Percentiles rank a stretch among this genome's conserved stretches.
Conservation (phyloP, 2,113 vertebrate species). For the Trichechus manatus region DNA sequence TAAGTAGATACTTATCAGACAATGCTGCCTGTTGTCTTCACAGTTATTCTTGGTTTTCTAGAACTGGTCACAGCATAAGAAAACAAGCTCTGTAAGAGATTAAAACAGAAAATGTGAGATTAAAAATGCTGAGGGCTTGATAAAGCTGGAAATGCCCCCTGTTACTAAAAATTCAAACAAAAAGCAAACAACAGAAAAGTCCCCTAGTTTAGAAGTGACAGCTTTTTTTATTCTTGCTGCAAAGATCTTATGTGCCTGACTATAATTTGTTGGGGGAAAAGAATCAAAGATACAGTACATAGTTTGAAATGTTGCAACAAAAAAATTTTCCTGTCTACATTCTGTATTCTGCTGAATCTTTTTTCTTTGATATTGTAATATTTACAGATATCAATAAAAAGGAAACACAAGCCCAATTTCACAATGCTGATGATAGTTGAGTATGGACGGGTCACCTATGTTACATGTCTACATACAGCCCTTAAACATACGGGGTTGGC, state of each 20-base stretch:
- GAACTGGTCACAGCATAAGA: no score
- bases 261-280: neutral
- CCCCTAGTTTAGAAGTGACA: no score
- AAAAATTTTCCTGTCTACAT: neutral
- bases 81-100: neutral
- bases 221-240: neutral
- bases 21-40: no score
- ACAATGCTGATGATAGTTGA: accelerated
- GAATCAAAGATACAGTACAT: accelerated
- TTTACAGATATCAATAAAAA: neutral
- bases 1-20: accelerated
- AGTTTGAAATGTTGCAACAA: neutral
- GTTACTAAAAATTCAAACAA: neutral
- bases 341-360: neutral
- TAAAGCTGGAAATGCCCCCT: neutral
- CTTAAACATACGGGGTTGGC: accelerated
- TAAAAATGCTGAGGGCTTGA: neutral
- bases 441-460: accelerated
- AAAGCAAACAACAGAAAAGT: neutral
- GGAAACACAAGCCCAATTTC: accelerated
- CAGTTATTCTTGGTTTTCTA: accelerated
- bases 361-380: neutral
- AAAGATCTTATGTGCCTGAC: neutral
- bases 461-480: accelerated
- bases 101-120: neutral